These are phyloP conservation scores for Prenolepis imparis DNA, from an alignment of 2,888 invertebrate species.

Conservation along the genomic window DNA sequence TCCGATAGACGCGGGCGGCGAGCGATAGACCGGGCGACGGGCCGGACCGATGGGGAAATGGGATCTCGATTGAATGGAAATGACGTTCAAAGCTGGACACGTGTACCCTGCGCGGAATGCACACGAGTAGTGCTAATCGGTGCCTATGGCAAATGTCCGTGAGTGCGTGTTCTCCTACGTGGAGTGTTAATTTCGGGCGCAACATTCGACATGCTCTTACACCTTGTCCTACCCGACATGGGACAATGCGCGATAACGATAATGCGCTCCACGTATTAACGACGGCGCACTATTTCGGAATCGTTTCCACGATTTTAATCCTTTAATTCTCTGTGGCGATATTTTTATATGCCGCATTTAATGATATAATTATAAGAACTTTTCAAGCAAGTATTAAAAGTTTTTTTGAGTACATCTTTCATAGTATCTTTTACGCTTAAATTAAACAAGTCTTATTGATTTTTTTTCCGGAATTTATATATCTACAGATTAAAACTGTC, in stretches of 20 bases:
- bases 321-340: background rate
- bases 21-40: slow-evolving; percentile 32
- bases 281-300: background rate
- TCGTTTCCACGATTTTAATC: background rate
- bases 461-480: background rate
- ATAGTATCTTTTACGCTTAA: background rate
- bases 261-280: slow-evolving; percentile 54
- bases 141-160: slow-evolving; percentile 74
- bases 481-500: background rate
- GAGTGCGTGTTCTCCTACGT: slow-evolving; percentile 70
- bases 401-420: background rate
- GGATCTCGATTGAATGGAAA: slow-evolving; percentile 82
- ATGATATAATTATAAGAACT: background rate
- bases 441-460: background rate
- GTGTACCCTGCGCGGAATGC: slow-evolving; percentile 77
- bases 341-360: slow-evolving; percentile 27
- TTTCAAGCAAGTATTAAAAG: background rate
- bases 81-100: slow-evolving; percentile 78
- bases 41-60: slow-evolving; percentile 77
- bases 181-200: slow-evolving; percentile 78
- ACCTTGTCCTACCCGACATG: slow-evolving; percentile 68
- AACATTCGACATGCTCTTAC: slow-evolving; percentile 76
- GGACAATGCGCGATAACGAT: slow-evolving; percentile 70
- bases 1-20: slow-evolving; percentile 57
- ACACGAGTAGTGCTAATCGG: slow-evolving; percentile 81